Evolutionary conservation across 2,888 invertebrate genomes (phyloP).

Genomic region (Lochmaea crataegi): DNA sequence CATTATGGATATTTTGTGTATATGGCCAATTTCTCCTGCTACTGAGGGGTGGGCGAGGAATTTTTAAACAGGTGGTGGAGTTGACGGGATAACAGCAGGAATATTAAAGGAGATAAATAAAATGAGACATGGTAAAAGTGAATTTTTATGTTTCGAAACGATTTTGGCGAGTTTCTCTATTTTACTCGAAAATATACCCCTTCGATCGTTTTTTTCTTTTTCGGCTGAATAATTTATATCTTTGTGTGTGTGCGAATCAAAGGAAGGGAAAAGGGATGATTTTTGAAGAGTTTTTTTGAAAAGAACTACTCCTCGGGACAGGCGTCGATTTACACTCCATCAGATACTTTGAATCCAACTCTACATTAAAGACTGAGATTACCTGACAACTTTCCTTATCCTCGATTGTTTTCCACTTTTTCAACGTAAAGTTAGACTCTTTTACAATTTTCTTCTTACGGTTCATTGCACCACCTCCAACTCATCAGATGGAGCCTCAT

Average conservation of each 20-base stretch:
- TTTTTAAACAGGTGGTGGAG: slow-evolving; percentile 37
- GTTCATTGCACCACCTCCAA: too few species aligned
- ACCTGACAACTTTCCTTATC: too few species aligned
- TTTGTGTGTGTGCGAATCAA: background rate
- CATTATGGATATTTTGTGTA: slow-evolving; percentile 42
- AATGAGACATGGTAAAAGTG: slow-evolving; percentile 20
- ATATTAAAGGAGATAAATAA: slow-evolving; percentile 34
- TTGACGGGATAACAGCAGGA: slow-evolving; percentile 33
- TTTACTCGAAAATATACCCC: background rate
- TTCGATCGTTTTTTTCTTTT: background rate
- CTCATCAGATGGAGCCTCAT: too few species aligned
- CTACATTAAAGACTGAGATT: too few species aligned
- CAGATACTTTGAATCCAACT: too few species aligned
- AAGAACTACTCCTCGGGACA: too few species aligned
- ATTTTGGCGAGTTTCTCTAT: background rate
- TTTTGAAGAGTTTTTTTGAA: too few species aligned
- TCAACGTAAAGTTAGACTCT: too few species aligned
- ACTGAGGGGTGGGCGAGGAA: slow-evolving; percentile 30
- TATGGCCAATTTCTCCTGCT: slow-evolving; percentile 37
- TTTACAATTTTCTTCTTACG: too few species aligned
- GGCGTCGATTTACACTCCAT: too few species aligned
- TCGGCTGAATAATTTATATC: background rate
- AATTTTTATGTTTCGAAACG: slow-evolving; percentile 21
- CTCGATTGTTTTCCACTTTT: too few species aligned
- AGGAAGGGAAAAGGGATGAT: too few species aligned